These are phyloP conservation scores for Siderastrea radians DNA, from an alignment of 92 coral and sea anemone species.

Conservation along the genomic window DNA sequence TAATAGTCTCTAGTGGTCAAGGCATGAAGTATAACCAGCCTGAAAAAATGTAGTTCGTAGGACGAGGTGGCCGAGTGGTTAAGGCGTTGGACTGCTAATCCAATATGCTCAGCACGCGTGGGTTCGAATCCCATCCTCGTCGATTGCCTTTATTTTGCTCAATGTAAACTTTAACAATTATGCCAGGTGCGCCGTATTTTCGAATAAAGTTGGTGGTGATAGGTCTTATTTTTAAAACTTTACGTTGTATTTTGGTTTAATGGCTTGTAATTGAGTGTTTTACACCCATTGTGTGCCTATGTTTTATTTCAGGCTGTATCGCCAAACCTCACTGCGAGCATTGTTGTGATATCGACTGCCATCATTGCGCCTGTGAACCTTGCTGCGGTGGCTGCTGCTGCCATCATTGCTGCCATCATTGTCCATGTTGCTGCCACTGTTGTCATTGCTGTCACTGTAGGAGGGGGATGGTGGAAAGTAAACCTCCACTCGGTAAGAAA, in stretches of 20 bases:
- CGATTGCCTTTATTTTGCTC: no score
- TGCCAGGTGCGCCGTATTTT: no score
- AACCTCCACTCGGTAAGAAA: slow-evolving; percentile 26
- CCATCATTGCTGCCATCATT: slow-evolving; percentile 50
- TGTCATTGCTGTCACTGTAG: slow-evolving; percentile 48
- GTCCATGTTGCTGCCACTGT: slow-evolving; percentile 35
- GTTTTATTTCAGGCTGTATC: slow-evolving; percentile 3
- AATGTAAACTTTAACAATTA: no score
- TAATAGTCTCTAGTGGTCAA: no score
- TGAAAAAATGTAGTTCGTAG: no score
- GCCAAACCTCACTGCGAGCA: slow-evolving; percentile 50
- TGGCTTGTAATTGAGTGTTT: background rate
- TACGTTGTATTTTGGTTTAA: no score
- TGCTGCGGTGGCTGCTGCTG: slow-evolving; percentile 55
- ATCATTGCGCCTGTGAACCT: slow-evolving; percentile 44
- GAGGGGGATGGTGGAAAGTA: slow-evolving; percentile 25
- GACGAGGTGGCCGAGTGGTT: no score
- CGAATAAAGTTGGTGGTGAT: background rate
- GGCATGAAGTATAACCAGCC: no score
- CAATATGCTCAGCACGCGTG: no score
- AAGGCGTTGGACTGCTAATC: no score
- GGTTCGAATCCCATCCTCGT: no score
- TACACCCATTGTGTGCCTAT: slow-evolving; percentile 8
- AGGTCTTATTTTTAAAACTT: no score
- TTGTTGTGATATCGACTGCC: slow-evolving; percentile 45